These are phyloP conservation scores for Ophion slaviceki DNA, from an alignment of 2,888 invertebrate species.

Conservation along the genomic window DNA sequence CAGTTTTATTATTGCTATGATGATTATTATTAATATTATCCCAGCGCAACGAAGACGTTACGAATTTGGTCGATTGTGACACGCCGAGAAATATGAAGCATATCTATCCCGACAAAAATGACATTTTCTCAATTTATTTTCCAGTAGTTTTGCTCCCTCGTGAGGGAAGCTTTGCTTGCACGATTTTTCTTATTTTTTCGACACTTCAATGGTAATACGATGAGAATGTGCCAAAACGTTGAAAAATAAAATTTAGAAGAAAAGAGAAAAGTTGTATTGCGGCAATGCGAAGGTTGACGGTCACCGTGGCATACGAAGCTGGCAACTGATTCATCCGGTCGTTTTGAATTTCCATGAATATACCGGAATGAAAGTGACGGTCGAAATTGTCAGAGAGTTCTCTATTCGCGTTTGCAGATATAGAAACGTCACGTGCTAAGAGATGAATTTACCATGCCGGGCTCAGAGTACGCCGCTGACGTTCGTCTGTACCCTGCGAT, in stretches of 20 bases:
- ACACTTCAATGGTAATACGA: not conserved
- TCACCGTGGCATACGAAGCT: not conserved
- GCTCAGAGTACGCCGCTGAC: slow-evolving; percentile 19
- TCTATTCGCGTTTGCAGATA: slow-evolving; percentile 8
- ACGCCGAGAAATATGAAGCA: too few species aligned
- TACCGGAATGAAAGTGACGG: not conserved
- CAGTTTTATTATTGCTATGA: too few species aligned
- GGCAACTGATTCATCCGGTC: not conserved
- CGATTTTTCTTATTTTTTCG: not conserved
- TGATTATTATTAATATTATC: too few species aligned
- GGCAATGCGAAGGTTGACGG: not conserved
- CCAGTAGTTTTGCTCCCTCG: too few species aligned
- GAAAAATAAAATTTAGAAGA: not conserved
- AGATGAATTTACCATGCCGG: slow-evolving; percentile 52
- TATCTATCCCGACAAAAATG: too few species aligned
- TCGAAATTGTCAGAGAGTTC: not conserved
- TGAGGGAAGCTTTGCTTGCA: too few species aligned
- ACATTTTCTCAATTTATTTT: too few species aligned
- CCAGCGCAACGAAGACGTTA: too few species aligned
- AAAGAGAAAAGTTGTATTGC: not conserved
- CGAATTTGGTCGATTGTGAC: too few species aligned
- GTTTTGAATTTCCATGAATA: not conserved
- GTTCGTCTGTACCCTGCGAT: slow-evolving; percentile 49
- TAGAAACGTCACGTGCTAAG: slow-evolving; percentile 46
- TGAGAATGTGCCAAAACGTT: not conserved